Evolutionary conservation across 2,113 vertebrate species (phyloP), one percentile per base, ranked within the genome.

Genomic region (Dromas ardeola): DNA sequence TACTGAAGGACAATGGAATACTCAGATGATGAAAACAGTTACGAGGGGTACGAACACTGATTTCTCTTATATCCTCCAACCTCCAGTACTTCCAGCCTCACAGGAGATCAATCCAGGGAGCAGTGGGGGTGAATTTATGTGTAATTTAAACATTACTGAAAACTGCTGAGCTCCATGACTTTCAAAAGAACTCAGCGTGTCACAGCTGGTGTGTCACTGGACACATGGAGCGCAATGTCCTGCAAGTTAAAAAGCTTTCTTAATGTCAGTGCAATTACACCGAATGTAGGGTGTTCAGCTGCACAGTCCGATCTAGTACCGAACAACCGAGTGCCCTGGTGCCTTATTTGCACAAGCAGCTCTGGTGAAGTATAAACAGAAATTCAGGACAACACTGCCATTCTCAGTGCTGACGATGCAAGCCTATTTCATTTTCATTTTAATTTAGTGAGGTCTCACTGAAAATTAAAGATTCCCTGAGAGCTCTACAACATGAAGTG

Each of bases 381-480:
- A 87, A 85, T 50, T 49, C 4, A 9, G 91, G 74, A 27, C 52
- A 69, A 59, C 7, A 3, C 47, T 82, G 76, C 66, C 80, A 67
- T 65, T 96, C 78, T 93, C 59, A 65, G 72, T 89, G 71, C 81
- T 87, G 59, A 91, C 12, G 38, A 81, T 56, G 80, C 62, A 80
- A 65, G 47, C 62, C 79, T 89, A 88, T 63, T 90, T 86, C 20
- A 82, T 95, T 96, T 95, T 96, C n/a, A 76, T 95, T 97, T 96
- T 95, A 40, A 96, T 95, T 91, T 70, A 87, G 85, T 58, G 58
- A 88, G 85, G 81, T 91, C 52, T 94, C 72, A 55, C 63, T 81
- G 80, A 89, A 92, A 97, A 90, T 86, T 77, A 90, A 89, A 61
- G 74, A 94, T 78, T 95, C 78, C 53, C 66, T 21, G 15, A 62